Percentiles rank a stretch among this genome's conserved stretches.
Conservation (phyloP, 1,140 invertebrate species). For the Mercenaria mercenaria region DNA sequence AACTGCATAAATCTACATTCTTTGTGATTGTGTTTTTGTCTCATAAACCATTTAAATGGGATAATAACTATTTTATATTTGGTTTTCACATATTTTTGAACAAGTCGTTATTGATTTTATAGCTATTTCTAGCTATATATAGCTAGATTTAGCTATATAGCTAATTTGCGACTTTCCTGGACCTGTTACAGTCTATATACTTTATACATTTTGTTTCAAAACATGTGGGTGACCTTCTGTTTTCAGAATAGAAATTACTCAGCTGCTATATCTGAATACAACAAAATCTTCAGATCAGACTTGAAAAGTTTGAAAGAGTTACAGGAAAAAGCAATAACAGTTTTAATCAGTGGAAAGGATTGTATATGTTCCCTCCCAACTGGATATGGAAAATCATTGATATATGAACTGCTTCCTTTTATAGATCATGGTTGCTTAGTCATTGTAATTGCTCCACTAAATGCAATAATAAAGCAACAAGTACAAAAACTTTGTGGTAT, state of each 20-base stretch:
- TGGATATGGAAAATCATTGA: slow-evolving; percentile 44
- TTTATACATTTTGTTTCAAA: no score
- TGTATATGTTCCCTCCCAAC: slow-evolving; percentile 40
- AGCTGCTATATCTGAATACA: not conserved
- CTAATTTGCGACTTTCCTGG: no score
- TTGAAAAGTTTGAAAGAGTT: not conserved
- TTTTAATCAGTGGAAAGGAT: slow-evolving; percentile 32
- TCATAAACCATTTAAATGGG: no score
- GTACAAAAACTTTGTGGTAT: not conserved
- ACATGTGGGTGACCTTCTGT: not conserved
- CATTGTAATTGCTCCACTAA: not conserved
- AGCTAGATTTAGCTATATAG: no score
- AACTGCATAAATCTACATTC: no score
- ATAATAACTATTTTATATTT: no score
- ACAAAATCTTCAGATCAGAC: not conserved
- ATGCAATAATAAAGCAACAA: slow-evolving; percentile 8
- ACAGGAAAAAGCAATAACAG: not conserved
- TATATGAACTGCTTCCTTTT: slow-evolving; percentile 38
- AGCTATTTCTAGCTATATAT: no score
- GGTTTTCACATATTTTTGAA: no score
- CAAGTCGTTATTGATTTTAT: no score
- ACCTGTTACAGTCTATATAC: no score
- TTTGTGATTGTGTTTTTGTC: no score
- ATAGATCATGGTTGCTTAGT: not conserved
- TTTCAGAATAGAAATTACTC: not conserved